Percentiles rank a stretch among this genome's conserved stretches.
These are phyloP conservation scores for Pogonocichla stellata DNA, from an alignment of 2,113 vertebrate genomes.

Conservation along the genomic window DNA sequence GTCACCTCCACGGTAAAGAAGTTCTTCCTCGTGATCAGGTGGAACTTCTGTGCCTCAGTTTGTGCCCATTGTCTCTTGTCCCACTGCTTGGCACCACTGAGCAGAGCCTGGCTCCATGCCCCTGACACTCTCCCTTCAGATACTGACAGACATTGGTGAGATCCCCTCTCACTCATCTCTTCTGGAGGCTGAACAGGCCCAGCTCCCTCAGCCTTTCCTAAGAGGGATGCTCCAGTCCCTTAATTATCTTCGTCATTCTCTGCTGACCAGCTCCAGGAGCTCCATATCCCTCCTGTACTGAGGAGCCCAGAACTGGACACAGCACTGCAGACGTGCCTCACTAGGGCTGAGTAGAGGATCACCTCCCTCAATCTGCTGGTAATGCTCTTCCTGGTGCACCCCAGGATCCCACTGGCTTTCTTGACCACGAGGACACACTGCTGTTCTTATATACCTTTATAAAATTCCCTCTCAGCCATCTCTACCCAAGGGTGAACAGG, in stretches of 20 bases:
- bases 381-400: rapidly evolving
- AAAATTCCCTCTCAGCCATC: not conserved
- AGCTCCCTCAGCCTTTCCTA: not conserved
- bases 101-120: not conserved
- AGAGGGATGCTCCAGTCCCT: not conserved
- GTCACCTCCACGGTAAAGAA: not conserved
- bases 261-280: not conserved
- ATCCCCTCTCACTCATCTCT: not conserved
- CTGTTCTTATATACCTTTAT: not conserved
- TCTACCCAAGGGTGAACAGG: not conserved
- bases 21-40: not conserved
- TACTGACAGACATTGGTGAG: not conserved
- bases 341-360: not conserved
- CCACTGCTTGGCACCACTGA: rapidly evolving
- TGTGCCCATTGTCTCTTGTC: not conserved
- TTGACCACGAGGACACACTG: not conserved
- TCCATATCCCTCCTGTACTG: not conserved
- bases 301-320: not conserved
- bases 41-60: not conserved
- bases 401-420: not conserved
- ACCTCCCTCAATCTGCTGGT: not conserved
- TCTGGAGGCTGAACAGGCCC: not conserved
- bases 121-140: not conserved
- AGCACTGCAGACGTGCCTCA: not conserved
- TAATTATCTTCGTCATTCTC: not conserved